These are phyloP conservation scores for Lithobates sylvaticus DNA, from an alignment of 2,797 vertebrate genomes.

Conservation along the genomic window DNA sequence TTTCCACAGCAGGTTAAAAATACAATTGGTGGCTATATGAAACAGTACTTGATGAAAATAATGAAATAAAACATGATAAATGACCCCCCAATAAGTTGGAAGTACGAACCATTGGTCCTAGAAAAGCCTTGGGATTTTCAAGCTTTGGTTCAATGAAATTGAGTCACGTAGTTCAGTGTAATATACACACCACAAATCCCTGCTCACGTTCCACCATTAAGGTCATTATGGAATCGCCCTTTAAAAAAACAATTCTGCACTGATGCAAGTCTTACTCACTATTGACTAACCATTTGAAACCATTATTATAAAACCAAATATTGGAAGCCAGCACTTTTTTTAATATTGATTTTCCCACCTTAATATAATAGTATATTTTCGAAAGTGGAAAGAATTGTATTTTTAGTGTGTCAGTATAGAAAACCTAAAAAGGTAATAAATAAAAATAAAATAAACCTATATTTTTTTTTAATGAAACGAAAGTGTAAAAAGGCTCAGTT, in stretches of 20 bases:
- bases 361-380: slow-evolving; percentile 4
- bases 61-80: not conserved
- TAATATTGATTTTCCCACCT: slow-evolving; percentile 17
- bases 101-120: not conserved
- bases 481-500: slow-evolving; percentile 75
- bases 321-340: not conserved
- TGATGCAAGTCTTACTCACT: not conserved
- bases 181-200: not conserved
- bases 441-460: slow-evolving; percentile 13
- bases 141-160: not conserved
- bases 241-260: not conserved
- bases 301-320: not conserved
- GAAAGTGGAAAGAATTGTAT: not conserved
- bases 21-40: not conserved
- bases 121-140: not conserved
- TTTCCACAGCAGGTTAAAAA: not conserved
- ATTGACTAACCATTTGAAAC: slow-evolving; percentile 3
- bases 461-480: slow-evolving; percentile 35
- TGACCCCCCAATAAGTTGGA: not conserved
- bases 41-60: not conserved
- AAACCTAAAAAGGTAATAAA: slow-evolving; percentile 11
- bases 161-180: not conserved
- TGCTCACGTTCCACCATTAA: not conserved
- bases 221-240: not conserved
- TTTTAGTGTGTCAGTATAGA: not conserved